Base-by-base conservation (phyloP, 2,888 invertebrate species). In the Empis stercorea region DNA sequence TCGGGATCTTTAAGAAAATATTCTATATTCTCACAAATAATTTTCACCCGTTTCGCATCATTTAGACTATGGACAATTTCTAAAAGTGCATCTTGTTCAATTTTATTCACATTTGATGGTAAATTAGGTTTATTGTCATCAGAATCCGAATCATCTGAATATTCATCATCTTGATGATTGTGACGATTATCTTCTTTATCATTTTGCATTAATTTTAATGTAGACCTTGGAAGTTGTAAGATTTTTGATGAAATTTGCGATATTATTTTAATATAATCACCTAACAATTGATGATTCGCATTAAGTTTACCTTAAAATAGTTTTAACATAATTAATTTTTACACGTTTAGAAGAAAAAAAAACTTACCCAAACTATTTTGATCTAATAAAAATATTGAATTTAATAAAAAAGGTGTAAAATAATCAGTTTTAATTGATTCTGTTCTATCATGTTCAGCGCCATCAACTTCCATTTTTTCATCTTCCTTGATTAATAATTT, bases 61-160 rank as follows among this genome's bases (percentile, higher is more conserved):
- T 87, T 86, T 43, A 87, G 59, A 60, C 82, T 67, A 46, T 76
- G 75, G 52, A 85, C 74, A 23, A 65, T 63, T 48, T 68, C 65
- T 16, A 65, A 44, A 11, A 70, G 55, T 16, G 59, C 57, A 23
- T 56, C 55, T 15, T 61, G 59, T 50, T 70, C 70, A 38, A 56
- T 57, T 56, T 60, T 41, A 64, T 54, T 17, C 57, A 62, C 43
- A 16, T 49, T 51, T 5, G 38, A 16, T 13, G 45, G 45, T 10
- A 38, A 42, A 30, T 30, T 45, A 46, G 41, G 39, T 10, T 30
- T 46, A 15, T 58, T 56, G 1, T 58, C 57, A 13, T 62, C 62
- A 5, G 56, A 54, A n/a, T 62, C 62, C 4, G 59, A 61, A 38
- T 67, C 64, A 10, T 51, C 52, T 11, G 58, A 57, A 9, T 53